These are phyloP conservation scores for Tragelaphus scriptus DNA, from an alignment of 2,113 vertebrate species.

Conservation along the genomic window DNA sequence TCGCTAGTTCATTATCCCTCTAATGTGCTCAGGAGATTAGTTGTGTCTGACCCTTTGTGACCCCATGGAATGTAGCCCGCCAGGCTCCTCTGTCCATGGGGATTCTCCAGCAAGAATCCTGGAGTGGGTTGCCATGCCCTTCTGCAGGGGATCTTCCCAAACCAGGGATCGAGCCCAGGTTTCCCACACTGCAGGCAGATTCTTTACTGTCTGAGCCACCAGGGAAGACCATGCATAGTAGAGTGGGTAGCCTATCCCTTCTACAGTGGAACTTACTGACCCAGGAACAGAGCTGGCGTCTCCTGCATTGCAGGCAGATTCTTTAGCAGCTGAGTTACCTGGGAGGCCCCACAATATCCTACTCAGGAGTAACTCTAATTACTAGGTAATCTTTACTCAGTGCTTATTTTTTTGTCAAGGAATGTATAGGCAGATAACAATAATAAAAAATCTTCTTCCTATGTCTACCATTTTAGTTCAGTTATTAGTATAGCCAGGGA, in stretches of 20 bases:
- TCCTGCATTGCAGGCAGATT: not conserved
- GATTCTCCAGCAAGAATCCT: not conserved
- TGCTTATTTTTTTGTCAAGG: not conserved
- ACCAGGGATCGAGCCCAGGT: not conserved
- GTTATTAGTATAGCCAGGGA: not conserved
- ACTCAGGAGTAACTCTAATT: not conserved
- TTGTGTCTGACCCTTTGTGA: not conserved
- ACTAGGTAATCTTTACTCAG: not conserved
- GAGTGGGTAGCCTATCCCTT: not conserved
- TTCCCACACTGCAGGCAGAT: not conserved
- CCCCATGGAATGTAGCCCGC: not conserved
- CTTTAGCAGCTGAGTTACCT: not conserved
- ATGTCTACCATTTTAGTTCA: not conserved
- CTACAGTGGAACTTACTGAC: accelerated
- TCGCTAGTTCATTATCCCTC: not conserved
- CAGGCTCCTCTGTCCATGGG: not conserved
- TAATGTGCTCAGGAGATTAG: not conserved
- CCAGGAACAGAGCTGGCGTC: accelerated
- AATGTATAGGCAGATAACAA: not conserved
- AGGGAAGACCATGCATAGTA: not conserved
- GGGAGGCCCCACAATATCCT: not conserved
- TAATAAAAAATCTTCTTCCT: not conserved
- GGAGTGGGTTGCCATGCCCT: not conserved
- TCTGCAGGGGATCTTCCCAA: not conserved
- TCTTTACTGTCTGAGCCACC: not conserved